Percentiles rank a stretch among this genome's conserved stretches.
phyloP scores from a whole-genome alignment of 64 coral and sea anemone genomes.

The Pachyseris speciosa region DNA sequence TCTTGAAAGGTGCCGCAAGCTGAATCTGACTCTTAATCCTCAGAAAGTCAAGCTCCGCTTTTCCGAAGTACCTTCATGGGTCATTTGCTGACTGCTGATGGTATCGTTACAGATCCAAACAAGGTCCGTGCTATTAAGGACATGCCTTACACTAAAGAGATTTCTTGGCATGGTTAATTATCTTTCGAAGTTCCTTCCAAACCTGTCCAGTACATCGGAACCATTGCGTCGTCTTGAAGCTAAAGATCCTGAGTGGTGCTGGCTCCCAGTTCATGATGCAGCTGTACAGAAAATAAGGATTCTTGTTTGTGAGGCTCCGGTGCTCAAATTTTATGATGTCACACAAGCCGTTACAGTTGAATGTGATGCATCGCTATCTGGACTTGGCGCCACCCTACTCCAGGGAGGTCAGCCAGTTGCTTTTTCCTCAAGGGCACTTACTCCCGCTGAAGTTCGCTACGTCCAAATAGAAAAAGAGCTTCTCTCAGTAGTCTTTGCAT shows the following conservation, averaged over 20 bases:
- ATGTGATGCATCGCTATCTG: conserved; percentile 44
- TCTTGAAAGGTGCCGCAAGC: conserved; percentile 23
- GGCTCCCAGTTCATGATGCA: conserved; percentile 54
- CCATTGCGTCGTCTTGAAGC: conserved; percentile 15
- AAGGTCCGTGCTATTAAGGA: conserved; percentile 50
- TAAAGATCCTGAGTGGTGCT: conserved; percentile 64
- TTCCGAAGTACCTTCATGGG: conserved; percentile 40
- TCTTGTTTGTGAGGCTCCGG: conserved; percentile 42
- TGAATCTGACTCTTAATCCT: conserved; percentile 48
- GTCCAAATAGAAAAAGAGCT: conserved; percentile 54
- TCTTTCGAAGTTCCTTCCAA: conserved; percentile 39
- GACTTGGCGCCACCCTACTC: conserved; percentile 45
- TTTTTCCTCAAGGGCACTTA: conserved; percentile 67
- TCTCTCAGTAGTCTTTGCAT: conserved; percentile 49
- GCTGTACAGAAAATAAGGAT: conserved; percentile 37
- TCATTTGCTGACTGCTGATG: conserved; percentile 48
- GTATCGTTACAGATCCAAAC: conserved; percentile 47
- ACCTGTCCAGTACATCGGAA: conserved; percentile 46
- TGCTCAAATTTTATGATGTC: conserved; percentile 61
- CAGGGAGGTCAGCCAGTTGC: conserved; percentile 58
- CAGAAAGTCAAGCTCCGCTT: conserved; percentile 47
- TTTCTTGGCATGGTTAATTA: conserved; percentile 58
- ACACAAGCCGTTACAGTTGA: conserved; percentile 41
- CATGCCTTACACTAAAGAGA: conserved; percentile 62
- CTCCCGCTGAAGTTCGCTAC: conserved; percentile 12